A percentile compares a stretch with the other conserved stretches of the same genome.
These are phyloP conservation scores for Megaceryle maxima DNA, from an alignment of 2,113 vertebrate genomes.

Conservation along the genomic window DNA sequence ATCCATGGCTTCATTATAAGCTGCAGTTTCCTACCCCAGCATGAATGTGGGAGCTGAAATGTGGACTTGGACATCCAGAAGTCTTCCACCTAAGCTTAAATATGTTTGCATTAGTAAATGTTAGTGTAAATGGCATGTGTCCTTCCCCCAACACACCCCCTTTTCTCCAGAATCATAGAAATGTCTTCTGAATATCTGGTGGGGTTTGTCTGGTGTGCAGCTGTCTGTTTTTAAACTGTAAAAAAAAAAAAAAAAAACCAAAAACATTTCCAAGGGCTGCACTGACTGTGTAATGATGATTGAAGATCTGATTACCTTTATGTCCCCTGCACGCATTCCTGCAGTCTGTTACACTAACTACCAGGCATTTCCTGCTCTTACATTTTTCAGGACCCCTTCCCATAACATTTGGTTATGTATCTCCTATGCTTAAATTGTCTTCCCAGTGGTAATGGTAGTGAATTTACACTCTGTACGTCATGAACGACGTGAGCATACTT, in stretches of 20 bases:
- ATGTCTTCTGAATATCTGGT: background rate
- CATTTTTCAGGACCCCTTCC: background rate
- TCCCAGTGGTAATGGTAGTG: background rate
- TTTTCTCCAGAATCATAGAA: background rate
- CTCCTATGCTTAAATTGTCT: background rate
- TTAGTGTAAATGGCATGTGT: background rate
- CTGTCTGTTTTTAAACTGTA: background rate
- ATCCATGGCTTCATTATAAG: background rate
- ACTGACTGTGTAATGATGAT: background rate
- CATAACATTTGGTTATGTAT: background rate
- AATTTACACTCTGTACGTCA: background rate
- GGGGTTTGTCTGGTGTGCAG: slow-evolving; percentile 2
- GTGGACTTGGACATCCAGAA: background rate
- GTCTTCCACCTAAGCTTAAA: background rate
- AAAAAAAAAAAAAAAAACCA: background rate
- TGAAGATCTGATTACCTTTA: background rate
- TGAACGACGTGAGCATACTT: background rate
- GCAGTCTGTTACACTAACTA: background rate
- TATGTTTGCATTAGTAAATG: background rate
- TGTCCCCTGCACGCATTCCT: background rate
- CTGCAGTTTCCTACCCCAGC: background rate
- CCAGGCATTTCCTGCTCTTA: slow-evolving; percentile 38
- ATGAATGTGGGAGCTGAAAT: background rate
- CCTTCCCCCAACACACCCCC: background rate
- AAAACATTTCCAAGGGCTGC: background rate